A percentile compares a stretch with the other conserved stretches of the same genome.
Evolutionary conservation across 2,888 invertebrate genomes (phyloP).

Genomic region (Polyommatus iphigenia): DNA sequence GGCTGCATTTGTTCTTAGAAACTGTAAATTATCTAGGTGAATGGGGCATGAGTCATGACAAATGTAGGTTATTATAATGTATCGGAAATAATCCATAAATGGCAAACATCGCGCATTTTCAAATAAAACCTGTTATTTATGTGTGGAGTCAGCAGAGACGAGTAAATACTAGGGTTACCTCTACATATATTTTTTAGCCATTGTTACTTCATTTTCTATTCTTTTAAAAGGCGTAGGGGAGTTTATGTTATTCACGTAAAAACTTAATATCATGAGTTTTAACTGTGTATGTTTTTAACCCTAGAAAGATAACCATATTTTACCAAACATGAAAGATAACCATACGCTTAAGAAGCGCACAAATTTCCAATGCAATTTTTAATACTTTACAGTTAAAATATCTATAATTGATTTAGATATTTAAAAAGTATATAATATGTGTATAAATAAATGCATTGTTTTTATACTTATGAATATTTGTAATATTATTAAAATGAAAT

Average conservation of each 20-base stretch:
- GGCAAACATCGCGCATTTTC: constrained; percentile 24
- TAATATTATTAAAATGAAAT: no score
- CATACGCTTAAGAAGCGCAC: no score
- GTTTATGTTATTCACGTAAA: not conserved
- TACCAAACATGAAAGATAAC: no score
- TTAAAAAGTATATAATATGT: no score
- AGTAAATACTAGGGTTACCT: not conserved
- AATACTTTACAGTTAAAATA: no score
- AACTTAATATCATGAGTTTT: not conserved
- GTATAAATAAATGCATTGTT: no score
- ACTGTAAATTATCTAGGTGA: not conserved
- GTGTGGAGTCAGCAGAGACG: constrained; percentile 27
- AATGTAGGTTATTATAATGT: constrained; percentile 10
- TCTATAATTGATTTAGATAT: no score
- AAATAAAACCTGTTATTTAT: constrained; percentile 28
- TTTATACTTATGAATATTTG: no score
- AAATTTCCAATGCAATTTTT: no score
- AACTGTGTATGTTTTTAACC: not conserved
- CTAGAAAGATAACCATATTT: no score
- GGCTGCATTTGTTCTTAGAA: not conserved
- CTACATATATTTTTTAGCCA: not conserved
- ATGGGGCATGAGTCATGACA: not conserved
- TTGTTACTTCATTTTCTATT: not conserved
- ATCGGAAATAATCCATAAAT: constrained; percentile 24
- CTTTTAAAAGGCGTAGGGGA: not conserved